A percentile compares a stretch with the other conserved stretches of the same genome.
phyloP scores from a whole-genome alignment of 2,888 invertebrate species.

The Ctenicera cuprea region DNA sequence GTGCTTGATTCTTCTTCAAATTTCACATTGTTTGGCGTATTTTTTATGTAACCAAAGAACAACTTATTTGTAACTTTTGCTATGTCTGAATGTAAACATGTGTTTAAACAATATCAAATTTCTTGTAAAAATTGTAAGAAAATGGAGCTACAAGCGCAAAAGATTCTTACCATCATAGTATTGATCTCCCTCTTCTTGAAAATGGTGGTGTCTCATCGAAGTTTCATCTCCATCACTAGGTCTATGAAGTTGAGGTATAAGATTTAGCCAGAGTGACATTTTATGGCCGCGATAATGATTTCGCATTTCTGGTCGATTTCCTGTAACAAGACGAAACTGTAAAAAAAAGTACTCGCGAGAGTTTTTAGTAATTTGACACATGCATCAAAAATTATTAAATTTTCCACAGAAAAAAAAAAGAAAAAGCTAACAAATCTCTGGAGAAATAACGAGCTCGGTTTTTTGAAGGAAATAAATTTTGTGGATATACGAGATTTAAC shows the following conservation, averaged over 20 bases:
- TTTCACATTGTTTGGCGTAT: too few species aligned
- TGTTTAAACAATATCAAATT: not conserved
- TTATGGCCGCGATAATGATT: constrained; percentile 96
- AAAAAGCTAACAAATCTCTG: not conserved
- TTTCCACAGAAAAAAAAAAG: not conserved
- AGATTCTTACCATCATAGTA: constrained; percentile 83
- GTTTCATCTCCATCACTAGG: constrained; percentile 88
- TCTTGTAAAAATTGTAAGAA: too few species aligned
- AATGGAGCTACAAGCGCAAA: not conserved
- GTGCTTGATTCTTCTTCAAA: too few species aligned
- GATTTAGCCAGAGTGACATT: constrained; percentile 93
- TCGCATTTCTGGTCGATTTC: constrained; percentile 84
- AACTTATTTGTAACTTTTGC: too few species aligned
- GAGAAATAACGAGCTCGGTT: not conserved
- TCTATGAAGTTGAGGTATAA: constrained; percentile 92
- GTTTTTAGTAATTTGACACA: not conserved
- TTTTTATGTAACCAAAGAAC: too few species aligned
- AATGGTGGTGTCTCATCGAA: constrained; percentile 91
- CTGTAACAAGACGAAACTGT: constrained; percentile 69
- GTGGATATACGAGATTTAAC: constrained; percentile 23
- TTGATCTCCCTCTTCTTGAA: constrained; percentile 86
- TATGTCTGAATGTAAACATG: too few species aligned
- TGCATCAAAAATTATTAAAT: constrained; percentile 7
- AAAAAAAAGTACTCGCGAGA: not conserved
- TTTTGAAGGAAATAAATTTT: constrained; percentile 34